Base-by-base conservation (phyloP, 2,797 vertebrate genomes). In the Spondyliosoma cantharus region DNA sequence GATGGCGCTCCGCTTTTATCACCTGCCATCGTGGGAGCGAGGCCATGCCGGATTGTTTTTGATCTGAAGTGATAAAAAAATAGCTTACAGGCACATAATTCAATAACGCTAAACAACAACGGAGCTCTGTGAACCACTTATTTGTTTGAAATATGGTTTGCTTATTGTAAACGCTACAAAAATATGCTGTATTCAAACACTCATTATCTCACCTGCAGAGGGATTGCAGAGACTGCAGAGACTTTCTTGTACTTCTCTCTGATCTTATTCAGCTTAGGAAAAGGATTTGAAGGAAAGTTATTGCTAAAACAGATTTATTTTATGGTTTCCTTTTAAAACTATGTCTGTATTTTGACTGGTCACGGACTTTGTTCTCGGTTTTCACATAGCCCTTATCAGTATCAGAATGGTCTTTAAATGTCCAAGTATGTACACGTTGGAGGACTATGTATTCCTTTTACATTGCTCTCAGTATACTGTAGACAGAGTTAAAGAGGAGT, bases 21-120 rank as follows among this genome's bases (percentile, higher is more conserved):
- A 27, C 49, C 15, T 15, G 17, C 19, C 25, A 52, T 62, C 54
- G 43, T 15, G 17, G 49, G n/a, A 53, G 24, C 7, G 7, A 64
- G 42, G 71, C 48, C 27, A 3, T 25, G n/a, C 43, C 24, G 69
- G 42, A 64, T 58, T 24, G 15, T 61, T 76, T 76, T 49, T 63
- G 3, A 74, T 37, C 8, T 58, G 13, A 13, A 29, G n/a, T 16
- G 13, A 78, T 22, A 16, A 25, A 48, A 71, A 73, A 61, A 62
- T 27, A 56, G 43, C 43, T 70, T 20, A 29, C 13, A 68, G 56
- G n/a, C 49, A 42, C 7, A 45, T 5, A 27, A 42, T 68, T 73
- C 17, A 64, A 43, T 64, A 37, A 11, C 37, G 9, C 37, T 37
- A 37, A 37, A 37, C 37, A 74, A 49, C 25, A 42, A 0, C 61